These are phyloP conservation scores for Paracyclopina nana DNA, from an alignment of 1,140 invertebrate genomes.

Conservation along the genomic window DNA sequence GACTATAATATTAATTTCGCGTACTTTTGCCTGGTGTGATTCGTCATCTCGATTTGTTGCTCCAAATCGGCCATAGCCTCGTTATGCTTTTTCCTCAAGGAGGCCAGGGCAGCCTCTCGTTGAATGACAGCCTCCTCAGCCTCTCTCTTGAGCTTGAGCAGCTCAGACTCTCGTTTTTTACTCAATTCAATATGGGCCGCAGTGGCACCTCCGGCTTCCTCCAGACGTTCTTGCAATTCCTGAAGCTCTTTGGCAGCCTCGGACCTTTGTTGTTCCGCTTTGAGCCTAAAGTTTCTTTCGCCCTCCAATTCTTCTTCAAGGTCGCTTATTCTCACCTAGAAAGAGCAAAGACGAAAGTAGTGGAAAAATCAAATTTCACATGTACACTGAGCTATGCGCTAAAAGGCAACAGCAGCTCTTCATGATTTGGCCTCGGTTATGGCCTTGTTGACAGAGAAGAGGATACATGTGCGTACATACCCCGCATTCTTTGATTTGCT, in stretches of 20 bases:
- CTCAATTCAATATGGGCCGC: neutral
- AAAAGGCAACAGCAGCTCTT: no score
- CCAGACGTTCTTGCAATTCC: neutral
- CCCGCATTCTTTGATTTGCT: neutral
- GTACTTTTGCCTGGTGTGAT: neutral
- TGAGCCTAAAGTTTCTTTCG: neutral
- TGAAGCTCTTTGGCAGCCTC: neutral
- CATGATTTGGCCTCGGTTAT: no score
- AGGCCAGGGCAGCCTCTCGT: neutral
- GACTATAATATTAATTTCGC: no score
- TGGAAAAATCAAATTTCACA: neutral
- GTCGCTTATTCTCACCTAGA: neutral
- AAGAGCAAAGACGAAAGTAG: neutral
- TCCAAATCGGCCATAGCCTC: neutral
- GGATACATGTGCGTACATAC: no score
- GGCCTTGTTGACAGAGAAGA: no score
- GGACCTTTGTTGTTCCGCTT: neutral
- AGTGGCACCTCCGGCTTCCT: slow-evolving; percentile 2
- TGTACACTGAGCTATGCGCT: no score
- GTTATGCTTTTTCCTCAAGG: neutral
- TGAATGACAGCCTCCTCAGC: neutral
- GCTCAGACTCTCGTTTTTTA: neutral
- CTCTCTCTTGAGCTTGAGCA: neutral
- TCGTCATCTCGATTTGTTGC: neutral
- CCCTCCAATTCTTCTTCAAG: slow-evolving; percentile 7